phyloP scores from a whole-genome alignment of 2,888 invertebrate genomes.

The Polymixis flavicincta region DNA sequence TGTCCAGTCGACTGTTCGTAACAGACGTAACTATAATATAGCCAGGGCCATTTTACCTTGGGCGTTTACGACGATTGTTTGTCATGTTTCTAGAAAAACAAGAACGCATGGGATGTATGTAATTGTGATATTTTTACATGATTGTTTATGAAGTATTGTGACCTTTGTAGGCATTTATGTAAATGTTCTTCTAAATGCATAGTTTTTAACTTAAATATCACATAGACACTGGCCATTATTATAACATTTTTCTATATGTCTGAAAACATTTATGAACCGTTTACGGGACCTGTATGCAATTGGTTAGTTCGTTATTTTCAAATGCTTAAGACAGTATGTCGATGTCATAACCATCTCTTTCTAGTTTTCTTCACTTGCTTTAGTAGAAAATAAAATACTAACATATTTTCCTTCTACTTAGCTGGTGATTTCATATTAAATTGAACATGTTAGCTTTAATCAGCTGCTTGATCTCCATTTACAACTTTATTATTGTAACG shows the following conservation, averaged over 20 bases:
- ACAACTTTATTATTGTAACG: conserved; percentile 36
- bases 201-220: not conserved
- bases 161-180: not conserved
- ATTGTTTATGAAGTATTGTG: not conserved
- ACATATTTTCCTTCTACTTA: conserved; percentile 8
- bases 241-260: not conserved
- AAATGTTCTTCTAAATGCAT: not conserved
- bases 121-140: not conserved
- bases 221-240: not conserved
- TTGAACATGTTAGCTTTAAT: conserved; percentile 30
- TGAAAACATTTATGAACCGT: not conserved
- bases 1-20: conserved; percentile 29
- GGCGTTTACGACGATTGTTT: conserved; percentile 42
- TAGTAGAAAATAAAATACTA: conserved; percentile 12
- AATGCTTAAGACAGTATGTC: not conserved
- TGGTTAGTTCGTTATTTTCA: not conserved
- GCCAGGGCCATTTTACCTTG: conserved; percentile 25
- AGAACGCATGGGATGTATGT: not conserved
- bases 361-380: not conserved
- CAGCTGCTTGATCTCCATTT: conserved; percentile 16
- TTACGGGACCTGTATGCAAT: not conserved
- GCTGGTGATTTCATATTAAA: conserved; percentile 26
- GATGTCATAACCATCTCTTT: not conserved
- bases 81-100: conserved; percentile 44
- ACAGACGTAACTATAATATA: conserved; percentile 29